These are phyloP conservation scores for Myotis yumanensis DNA, from an alignment of 2,113 vertebrate species.

Conservation along the genomic window DNA sequence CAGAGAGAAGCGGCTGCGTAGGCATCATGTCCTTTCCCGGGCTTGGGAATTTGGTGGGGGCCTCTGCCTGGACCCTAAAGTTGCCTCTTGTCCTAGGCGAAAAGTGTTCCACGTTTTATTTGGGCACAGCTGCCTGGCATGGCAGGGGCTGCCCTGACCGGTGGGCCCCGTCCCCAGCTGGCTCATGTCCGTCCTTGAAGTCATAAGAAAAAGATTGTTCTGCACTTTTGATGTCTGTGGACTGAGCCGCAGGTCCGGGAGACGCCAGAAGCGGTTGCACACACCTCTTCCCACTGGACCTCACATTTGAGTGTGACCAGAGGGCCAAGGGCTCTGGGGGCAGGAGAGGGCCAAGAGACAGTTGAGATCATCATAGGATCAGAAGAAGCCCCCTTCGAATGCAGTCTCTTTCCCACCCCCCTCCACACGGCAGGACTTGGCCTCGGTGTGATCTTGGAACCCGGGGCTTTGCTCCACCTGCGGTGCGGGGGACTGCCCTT, in stretches of 20 bases:
- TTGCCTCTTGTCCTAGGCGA: background rate
- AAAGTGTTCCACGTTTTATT: background rate
- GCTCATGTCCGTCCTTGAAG: background rate
- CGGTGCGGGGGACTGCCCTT: background rate
- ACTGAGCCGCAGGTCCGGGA: background rate
- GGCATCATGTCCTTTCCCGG: background rate
- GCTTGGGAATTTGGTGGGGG: background rate
- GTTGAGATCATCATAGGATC: rapidly evolving
- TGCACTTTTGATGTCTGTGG: background rate
- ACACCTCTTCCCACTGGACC: rapidly evolving
- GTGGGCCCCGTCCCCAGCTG: rapidly evolving
- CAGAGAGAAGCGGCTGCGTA: background rate
- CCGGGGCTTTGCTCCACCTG: no score
- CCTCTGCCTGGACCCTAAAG: background rate
- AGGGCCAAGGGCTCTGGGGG: background rate
- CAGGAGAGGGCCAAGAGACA: background rate
- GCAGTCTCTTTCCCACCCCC: rapidly evolving
- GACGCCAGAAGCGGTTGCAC: background rate
- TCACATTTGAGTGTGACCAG: background rate
- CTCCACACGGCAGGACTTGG: background rate
- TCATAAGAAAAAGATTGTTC: background rate
- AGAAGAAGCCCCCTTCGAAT: background rate
- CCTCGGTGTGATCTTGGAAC: background rate
- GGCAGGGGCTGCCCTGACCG: background rate
- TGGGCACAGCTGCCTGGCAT: rapidly evolving